A percentile compares a stretch with the other conserved stretches of the same genome.
These are phyloP conservation scores for Verasper variegatus DNA, from an alignment of 2,113 vertebrate genomes.

Conservation along the genomic window DNA sequence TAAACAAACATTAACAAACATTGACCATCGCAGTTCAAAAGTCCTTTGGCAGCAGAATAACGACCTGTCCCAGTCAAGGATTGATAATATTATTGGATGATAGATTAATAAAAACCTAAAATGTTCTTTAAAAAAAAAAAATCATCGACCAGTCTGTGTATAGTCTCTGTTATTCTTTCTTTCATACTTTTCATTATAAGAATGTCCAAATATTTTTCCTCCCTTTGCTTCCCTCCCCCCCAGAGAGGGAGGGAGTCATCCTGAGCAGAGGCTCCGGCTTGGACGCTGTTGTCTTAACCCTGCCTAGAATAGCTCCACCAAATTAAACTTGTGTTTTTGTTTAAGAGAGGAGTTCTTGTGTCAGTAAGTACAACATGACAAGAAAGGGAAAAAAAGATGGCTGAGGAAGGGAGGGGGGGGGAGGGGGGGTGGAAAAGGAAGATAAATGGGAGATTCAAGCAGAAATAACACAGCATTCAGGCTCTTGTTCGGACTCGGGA, in stretches of 20 bases:
- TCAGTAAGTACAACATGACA: constrained; percentile 27
- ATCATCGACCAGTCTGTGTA: neutral
- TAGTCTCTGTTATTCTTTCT: neutral
- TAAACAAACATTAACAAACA: neutral
- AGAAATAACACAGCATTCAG: constrained; percentile 4
- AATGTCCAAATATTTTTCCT: constrained; percentile 56
- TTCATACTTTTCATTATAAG: constrained; percentile 18
- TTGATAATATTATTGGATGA: neutral
- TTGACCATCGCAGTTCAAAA: neutral
- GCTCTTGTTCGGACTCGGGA: neutral
- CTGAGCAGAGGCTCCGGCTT: constrained; percentile 2
- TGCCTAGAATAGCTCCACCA: constrained; percentile 63
- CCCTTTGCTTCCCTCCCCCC: constrained; percentile 13
- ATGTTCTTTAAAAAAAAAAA: neutral
- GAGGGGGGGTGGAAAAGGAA: neutral
- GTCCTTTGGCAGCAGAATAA: neutral
- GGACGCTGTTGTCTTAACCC: constrained; percentile 70
- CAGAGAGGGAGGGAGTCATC: constrained; percentile 32
- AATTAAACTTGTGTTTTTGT: constrained; percentile 68
- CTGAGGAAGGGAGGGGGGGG: neutral
- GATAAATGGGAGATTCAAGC: neutral
- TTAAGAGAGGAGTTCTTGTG: constrained; percentile 31
- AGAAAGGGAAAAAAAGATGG: neutral
- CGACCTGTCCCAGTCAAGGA: no score
- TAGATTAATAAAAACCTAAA: constrained; percentile 9